phyloP scores from a whole-genome alignment of 64 coral and sea anemone genomes.

The Montipora capricornis region DNA sequence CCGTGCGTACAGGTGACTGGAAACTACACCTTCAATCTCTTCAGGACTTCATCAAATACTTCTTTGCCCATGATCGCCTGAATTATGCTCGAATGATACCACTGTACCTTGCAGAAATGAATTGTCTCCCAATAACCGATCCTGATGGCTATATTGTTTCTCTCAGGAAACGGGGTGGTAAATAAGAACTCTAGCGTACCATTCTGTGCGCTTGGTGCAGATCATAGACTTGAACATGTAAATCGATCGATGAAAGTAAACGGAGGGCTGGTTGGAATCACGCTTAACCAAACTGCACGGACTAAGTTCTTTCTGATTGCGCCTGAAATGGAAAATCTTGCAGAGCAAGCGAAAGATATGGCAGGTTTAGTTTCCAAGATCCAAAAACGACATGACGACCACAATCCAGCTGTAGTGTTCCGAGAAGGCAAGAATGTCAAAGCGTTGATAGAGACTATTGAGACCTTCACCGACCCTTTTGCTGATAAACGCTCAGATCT shows the following conservation, averaged over 20 bases:
- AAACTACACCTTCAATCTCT: background rate
- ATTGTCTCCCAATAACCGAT: background rate
- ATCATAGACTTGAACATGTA: constrained; percentile 11
- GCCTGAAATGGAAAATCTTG: constrained; percentile 20
- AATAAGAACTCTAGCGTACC: constrained; percentile 32
- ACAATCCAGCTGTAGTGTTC: constrained; percentile 13
- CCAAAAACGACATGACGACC: constrained; percentile 35
- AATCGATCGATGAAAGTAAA: constrained; percentile 37
- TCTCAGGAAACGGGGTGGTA: constrained; percentile 17
- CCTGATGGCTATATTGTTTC: background rate
- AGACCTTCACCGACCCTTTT: constrained; percentile 35
- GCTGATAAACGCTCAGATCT: background rate
- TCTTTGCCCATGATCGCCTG: constrained; percentile 31
- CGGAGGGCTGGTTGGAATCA: too few species aligned
- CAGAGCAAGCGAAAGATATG: constrained; percentile 42
- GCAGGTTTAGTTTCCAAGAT: constrained; percentile 35
- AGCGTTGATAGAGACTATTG: background rate
- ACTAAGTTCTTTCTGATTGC: too few species aligned
- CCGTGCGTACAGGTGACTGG: constrained; percentile 9
- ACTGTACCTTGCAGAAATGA: constrained; percentile 47
- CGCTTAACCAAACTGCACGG: too few species aligned
- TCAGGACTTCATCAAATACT: constrained; percentile 4
- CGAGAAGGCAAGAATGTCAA: constrained; percentile 49
- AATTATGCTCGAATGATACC: constrained; percentile 13
- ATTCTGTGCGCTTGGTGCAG: constrained; percentile 44